Evolutionary conservation across 2,113 vertebrate genomes (phyloP), one percentile per base, ranked within the genome.

Genomic region (Panthera leo): DNA sequence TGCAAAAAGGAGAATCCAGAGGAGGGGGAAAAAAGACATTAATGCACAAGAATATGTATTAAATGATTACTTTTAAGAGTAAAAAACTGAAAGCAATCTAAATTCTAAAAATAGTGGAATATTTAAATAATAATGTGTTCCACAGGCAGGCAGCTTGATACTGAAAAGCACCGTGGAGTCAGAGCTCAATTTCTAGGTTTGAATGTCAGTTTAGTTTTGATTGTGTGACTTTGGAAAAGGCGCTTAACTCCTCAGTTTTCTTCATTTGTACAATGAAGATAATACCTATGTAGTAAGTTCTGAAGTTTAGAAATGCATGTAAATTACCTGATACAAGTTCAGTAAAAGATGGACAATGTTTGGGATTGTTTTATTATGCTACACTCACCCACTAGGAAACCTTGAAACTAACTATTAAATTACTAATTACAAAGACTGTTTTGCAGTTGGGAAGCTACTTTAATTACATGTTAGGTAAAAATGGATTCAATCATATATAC

Each of bases 391-490:
- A 51, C 18, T 36, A 79, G 36, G 73, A 73, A 88, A 25, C 23
- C 16, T 89, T 53, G 63, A 85, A 85, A 73, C 42, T 29, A 87
- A 25, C 18, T 89, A 83, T 83, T 86, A 71, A 97, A n/a, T 83
- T n/a, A 65, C 29, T 55, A 71, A 83, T 82, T 89, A 75, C 89
- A 29, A 85, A 86, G 21, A 91, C 36, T 83, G 1, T 75, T 92
- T 84, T 85, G 6, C 39, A 91, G 86, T 73, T 85, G 7, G 45
- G 85, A 89, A 95, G 78, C 91, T 70, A 78, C 86, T 86, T 90
- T 67, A 86, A 82, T 65, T 89, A 85, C 55, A n/a, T 45, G 13
- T 48, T 90, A 58, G 19, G 23, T 88, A 87, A 91, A 96, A 91
- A 55, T 80, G 65, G 25, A 79, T 45, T 55, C 4, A 96, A 67